Evolutionary conservation across 2,113 vertebrate genomes (phyloP).

Genomic region (Miniopterus natalensis): DNA sequence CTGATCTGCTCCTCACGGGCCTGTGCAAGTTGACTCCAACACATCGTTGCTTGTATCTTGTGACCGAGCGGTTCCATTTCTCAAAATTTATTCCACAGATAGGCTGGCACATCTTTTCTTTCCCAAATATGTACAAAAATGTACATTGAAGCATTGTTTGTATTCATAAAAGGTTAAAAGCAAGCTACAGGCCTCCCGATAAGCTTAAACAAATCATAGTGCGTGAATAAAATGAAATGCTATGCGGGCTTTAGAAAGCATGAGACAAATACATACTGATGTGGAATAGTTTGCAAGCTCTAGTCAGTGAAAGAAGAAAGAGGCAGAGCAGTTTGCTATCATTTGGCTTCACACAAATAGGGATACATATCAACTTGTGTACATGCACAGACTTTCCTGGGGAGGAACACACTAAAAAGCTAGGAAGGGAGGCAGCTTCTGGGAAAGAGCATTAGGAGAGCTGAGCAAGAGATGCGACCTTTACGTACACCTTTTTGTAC

Average conservation of each 20-base stretch:
- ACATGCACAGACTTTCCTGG: background rate
- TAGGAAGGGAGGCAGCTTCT: background rate
- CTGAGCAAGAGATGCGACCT: background rate
- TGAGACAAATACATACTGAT: conserved; percentile 1
- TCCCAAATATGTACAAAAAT: background rate
- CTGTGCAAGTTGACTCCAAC: background rate
- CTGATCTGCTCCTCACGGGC: background rate
- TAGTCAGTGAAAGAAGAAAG: background rate
- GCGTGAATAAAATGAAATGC: background rate
- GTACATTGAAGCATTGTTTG: background rate
- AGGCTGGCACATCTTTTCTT: background rate
- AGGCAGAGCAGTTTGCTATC: background rate
- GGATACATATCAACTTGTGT: background rate
- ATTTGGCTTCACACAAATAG: background rate
- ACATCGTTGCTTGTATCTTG: background rate
- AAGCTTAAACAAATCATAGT: conserved; percentile 13
- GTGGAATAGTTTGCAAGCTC: background rate
- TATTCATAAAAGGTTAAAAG: conserved; percentile 54
- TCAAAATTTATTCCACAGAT: background rate
- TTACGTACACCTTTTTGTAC: background rate
- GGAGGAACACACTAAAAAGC: background rate
- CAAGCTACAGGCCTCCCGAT: background rate
- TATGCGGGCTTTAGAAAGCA: conserved; percentile 29
- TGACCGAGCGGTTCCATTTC: background rate
- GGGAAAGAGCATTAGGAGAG: background rate